These are phyloP conservation scores for Philhelius pedissequus DNA, from an alignment of 2,888 invertebrate genomes.

Conservation along the genomic window DNA sequence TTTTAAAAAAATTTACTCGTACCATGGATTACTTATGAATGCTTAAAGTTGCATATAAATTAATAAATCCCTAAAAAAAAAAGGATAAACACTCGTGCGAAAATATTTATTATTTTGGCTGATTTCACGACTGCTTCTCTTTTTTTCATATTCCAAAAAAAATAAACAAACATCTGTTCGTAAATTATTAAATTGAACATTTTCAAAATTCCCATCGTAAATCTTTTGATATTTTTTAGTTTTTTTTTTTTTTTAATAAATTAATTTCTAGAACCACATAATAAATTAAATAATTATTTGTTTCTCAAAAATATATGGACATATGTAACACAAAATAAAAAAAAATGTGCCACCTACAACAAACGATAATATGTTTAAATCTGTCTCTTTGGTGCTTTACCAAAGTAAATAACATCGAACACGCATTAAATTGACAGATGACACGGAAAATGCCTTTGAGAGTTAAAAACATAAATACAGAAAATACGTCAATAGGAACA, in stretches of 20 bases:
- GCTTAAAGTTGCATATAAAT: no score
- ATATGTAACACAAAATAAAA: conserved; percentile 22
- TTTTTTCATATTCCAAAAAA: no score
- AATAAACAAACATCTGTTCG: background rate
- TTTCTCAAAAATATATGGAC: background rate
- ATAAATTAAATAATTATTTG: conserved; percentile 50
- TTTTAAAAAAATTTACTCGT: no score
- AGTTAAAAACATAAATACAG: conserved; percentile 30
- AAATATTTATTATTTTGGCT: no score
- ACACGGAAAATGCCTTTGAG: conserved; percentile 34
- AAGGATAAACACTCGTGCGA: no score
- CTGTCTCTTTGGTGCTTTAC: background rate
- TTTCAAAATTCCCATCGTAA: conserved; percentile 16
- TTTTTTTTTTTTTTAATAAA: conserved; percentile 13
- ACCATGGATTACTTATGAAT: no score
- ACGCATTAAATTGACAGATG: conserved; percentile 43
- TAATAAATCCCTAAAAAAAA: no score
- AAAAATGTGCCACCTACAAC: conserved; percentile 12
- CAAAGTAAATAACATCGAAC: conserved; percentile 36
- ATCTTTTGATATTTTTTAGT: background rate
- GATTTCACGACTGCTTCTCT: no score
- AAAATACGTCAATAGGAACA: conserved; percentile 3
- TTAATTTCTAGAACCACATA: background rate
- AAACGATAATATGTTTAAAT: background rate
- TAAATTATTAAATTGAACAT: background rate